Evolutionary conservation across 2,797 vertebrate genomes (phyloP).

Genomic region (Pristis pectinata): DNA sequence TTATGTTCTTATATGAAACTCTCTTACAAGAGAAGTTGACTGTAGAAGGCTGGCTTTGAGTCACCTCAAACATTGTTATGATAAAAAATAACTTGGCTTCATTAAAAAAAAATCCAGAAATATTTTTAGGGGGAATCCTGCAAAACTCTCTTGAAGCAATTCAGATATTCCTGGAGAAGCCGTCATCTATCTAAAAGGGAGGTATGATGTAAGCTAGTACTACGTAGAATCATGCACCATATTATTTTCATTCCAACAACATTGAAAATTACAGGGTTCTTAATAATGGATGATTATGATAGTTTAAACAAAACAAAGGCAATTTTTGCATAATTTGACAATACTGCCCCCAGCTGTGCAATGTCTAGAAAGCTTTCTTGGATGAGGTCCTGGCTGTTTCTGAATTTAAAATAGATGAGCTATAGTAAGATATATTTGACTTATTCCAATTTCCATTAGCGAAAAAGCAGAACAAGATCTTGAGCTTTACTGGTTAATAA

Average conservation of each 20-base stretch:
- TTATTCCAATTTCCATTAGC: not conserved
- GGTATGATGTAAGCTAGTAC: constrained; percentile 3
- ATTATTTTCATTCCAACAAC: not conserved
- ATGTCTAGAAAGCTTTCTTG: not conserved
- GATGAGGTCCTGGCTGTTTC: not conserved
- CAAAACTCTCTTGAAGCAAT: constrained; percentile 22
- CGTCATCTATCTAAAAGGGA: not conserved
- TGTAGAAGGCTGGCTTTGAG: not conserved
- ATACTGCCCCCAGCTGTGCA: constrained; percentile 24
- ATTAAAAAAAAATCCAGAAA: not conserved
- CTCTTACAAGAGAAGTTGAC: not conserved
- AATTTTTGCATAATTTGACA: constrained; percentile 6
- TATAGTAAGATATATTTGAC: not conserved
- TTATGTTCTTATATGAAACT: not conserved
- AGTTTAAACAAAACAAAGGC: constrained; percentile 8
- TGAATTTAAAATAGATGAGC: not conserved
- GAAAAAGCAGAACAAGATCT: not conserved
- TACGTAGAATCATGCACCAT: not conserved
- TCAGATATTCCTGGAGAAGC: constrained; percentile 21
- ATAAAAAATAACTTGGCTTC: constrained; percentile 1
- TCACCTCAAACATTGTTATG: not conserved
- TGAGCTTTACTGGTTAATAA: not conserved
- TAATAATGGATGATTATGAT: not conserved
- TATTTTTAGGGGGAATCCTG: not conserved
- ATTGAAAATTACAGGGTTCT: constrained; percentile 13